A percentile compares a stretch with the other conserved stretches of the same genome.
phyloP scores from a whole-genome alignment of 1,140 invertebrate genomes.

The Drosophila sp. region DNA sequence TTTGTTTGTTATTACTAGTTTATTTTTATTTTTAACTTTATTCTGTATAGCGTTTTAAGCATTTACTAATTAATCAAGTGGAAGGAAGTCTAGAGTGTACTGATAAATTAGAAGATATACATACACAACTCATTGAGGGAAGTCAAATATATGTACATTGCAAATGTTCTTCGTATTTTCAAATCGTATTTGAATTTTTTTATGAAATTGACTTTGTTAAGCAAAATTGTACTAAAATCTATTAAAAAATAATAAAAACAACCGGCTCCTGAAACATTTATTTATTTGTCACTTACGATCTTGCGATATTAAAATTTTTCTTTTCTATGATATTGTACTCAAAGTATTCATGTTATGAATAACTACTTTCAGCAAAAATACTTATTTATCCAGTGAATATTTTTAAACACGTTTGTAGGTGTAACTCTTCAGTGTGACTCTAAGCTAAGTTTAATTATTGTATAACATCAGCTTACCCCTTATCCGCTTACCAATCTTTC shows the following conservation, averaged over 20 bases:
- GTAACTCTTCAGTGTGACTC: conserved; percentile 8
- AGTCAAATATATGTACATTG: background rate
- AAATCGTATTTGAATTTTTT: too few relatives aligned
- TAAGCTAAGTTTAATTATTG: conserved; percentile 19
- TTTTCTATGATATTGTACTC: too few relatives aligned
- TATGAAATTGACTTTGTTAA: too few relatives aligned
- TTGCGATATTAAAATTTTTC: too few relatives aligned
- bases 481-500: conserved; percentile 2
- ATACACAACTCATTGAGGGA: background rate
- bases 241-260: too few relatives aligned
- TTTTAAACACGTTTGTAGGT: background rate
- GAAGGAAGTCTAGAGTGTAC: background rate
- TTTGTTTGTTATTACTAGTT: conserved; percentile 9
- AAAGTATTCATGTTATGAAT: too few relatives aligned
- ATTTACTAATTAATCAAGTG: background rate
- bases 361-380: background rate
- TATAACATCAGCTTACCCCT: conserved; percentile 3
- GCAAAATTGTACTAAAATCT: too few relatives aligned
- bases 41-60: conserved; percentile 2
- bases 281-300: too few relatives aligned
- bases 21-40: conserved; percentile 10
- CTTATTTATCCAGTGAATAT: background rate
- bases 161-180: too few relatives aligned
- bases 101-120: background rate
- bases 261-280: too few relatives aligned